These are phyloP conservation scores for Thelaira solivaga DNA, from an alignment of 2,888 invertebrate genomes.

Conservation along the genomic window DNA sequence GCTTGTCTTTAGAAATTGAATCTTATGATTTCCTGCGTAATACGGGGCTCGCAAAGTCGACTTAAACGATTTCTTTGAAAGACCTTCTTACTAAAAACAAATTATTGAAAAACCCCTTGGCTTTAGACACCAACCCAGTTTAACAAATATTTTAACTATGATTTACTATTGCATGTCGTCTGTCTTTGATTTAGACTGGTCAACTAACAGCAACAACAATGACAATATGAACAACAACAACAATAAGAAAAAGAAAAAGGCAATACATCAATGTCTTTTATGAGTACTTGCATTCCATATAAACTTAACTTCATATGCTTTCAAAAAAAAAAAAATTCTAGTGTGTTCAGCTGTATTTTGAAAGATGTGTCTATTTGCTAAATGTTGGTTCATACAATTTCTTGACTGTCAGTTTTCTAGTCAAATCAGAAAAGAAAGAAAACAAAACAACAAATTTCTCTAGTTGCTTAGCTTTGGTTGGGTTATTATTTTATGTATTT, in stretches of 20 bases:
- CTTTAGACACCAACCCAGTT: conserved; percentile 17
- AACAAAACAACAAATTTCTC: not conserved
- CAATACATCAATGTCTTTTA: conserved; percentile 59
- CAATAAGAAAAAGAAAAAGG: not conserved
- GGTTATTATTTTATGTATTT: conserved; percentile 19
- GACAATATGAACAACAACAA: not conserved
- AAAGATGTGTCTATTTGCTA: conserved; percentile 12
- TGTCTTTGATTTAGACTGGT: conserved; percentile 26
- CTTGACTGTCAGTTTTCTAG: conserved; percentile 2
- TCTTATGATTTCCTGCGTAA: too few species aligned
- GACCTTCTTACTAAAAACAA: too few species aligned
- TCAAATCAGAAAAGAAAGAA: conserved; percentile 6
- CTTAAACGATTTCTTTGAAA: not conserved
- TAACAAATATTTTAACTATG: conserved; percentile 36
- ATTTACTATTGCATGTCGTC: conserved; percentile 35
- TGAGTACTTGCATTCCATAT: conserved; percentile 1
- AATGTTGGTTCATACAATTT: not conserved
- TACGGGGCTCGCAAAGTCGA: not conserved
- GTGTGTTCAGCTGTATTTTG: conserved; percentile 19
- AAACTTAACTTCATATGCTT: not conserved
- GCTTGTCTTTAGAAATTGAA: too few species aligned
- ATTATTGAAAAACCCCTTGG: conserved; percentile 26
- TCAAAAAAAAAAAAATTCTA: not conserved
- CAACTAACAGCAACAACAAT: not conserved
- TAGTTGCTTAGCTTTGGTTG: not conserved